Base-by-base conservation (phyloP, 2,797 vertebrate genomes). In the Chromis chromis region DNA sequence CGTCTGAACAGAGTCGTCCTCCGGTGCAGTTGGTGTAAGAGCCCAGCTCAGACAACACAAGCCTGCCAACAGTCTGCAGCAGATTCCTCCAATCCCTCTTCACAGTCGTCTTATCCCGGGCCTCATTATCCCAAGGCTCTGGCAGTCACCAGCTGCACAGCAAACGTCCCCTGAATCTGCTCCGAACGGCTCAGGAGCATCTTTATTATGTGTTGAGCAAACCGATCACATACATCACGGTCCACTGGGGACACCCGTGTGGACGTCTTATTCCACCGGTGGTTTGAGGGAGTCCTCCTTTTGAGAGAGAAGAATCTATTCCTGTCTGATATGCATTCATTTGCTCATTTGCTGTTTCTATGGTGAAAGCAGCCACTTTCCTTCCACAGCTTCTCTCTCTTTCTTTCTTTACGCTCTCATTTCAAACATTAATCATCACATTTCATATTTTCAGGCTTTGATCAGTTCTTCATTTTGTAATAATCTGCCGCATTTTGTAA, bases 361-460 rank as follows among this genome's bases (percentile, higher is more conserved):
- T 77, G 78, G 72, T 53, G 70, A 75, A 53, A 55, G 31, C 42
- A 27, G 48, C 40, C 24, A 17, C 12, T 50, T 67, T 72, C 50
- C 31, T 50, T 57, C 49, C 57, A 40, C 13, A 14, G 50, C 50
- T 5, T 42, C 11, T 60, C 52, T 66, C 63, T 58, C 52, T 57
- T 14, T 42, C 11, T 19, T 5, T n/a, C 16, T 53, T 31, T 59
- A n/a, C 50, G 2, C 19, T 74, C 63, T 76, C 42, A 71, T 86
- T 86, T 85, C 52, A 81, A 81, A 87, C 76, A 79, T 86, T 70
- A 64, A 79, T 78, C 74, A 83, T 90, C 89, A 82, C 72, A 78
- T 81, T 83, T 87, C 62, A 85, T 91, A 69, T 82, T 57, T 75
- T 25, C 64, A 39, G 6, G 66, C 90, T 93, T 93, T 93, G 93